A percentile compares a stretch with the other conserved stretches of the same genome.
Conservation (phyloP, 2,888 invertebrate genomes). For the Sarcophaga caerulescens region DNA sequence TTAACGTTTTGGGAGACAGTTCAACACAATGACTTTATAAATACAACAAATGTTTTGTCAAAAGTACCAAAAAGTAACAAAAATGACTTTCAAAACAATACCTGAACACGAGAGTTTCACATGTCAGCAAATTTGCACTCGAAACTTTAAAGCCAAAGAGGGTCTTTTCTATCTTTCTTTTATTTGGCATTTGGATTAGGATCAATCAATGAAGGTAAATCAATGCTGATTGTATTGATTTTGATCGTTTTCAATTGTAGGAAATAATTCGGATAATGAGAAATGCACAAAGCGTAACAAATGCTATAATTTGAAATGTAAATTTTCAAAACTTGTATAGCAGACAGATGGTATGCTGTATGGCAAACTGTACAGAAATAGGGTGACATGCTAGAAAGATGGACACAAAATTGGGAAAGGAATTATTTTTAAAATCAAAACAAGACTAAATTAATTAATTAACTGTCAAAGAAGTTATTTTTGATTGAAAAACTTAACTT, state of each 20-base stretch:
- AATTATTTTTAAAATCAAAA: not conserved
- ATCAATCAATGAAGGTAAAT: constrained; percentile 16
- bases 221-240: not conserved
- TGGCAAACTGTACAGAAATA: no score
- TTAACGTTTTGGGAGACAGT: not conserved
- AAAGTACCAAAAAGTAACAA: not conserved
- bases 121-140: constrained; percentile 20
- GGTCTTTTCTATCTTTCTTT: no score
- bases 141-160: not conserved
- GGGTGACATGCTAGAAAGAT: not conserved
- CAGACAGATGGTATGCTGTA: not conserved
- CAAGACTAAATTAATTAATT: no score
- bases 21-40: not conserved
- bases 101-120: constrained; percentile 21
- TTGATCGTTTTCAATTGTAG: not conserved
- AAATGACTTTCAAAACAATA: no score
- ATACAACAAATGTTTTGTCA: not conserved
- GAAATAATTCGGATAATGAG: not conserved
- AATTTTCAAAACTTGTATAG: not conserved
- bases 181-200: not conserved
- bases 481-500: no score
- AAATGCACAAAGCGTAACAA: not conserved
- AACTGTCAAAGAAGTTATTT: no score
- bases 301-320: constrained; percentile 6
- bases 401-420: not conserved